Percentiles rank a stretch among this genome's conserved stretches.
These are phyloP conservation scores for Ctenosaura bakeri DNA, from an alignment of 2,797 vertebrate species.

Conservation along the genomic window DNA sequence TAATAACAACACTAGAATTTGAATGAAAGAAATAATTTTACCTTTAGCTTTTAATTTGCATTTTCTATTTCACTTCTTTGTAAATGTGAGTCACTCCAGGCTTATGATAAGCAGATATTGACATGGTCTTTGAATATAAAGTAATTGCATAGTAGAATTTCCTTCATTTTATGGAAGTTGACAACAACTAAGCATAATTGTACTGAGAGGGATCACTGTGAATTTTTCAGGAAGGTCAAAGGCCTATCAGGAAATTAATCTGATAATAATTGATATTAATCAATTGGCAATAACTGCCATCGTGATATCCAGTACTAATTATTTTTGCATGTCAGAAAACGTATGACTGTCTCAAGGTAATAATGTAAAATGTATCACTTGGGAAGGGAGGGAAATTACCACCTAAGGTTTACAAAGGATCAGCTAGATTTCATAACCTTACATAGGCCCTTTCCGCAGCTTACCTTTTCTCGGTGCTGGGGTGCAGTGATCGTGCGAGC, in stretches of 20 bases:
- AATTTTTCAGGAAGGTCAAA: slow-evolving; percentile 30
- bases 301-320: neutral
- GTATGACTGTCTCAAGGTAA: rapidly evolving
- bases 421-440: neutral
- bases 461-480: no score
- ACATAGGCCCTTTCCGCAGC: no score
- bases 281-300: neutral
- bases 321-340: slow-evolving; percentile 20
- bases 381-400: neutral
- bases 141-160: slow-evolving; percentile 31
- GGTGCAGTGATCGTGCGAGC: no score
- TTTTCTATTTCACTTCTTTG: slow-evolving; percentile 46
- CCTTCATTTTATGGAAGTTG: neutral
- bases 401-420: neutral
- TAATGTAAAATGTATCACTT: neutral
- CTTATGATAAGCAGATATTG: slow-evolving; percentile 36
- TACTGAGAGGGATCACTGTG: neutral
- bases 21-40: slow-evolving; percentile 51
- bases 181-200: neutral
- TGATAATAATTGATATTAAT: slow-evolving; percentile 20
- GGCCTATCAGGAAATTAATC: neutral
- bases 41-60: slow-evolving; percentile 41
- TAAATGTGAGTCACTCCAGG: slow-evolving; percentile 16
- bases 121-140: slow-evolving; percentile 2
- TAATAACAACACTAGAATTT: slow-evolving; percentile 25